These are phyloP conservation scores for Ascidia mentula DNA, from an alignment of 23 tunicate species.

Conservation along the genomic window DNA sequence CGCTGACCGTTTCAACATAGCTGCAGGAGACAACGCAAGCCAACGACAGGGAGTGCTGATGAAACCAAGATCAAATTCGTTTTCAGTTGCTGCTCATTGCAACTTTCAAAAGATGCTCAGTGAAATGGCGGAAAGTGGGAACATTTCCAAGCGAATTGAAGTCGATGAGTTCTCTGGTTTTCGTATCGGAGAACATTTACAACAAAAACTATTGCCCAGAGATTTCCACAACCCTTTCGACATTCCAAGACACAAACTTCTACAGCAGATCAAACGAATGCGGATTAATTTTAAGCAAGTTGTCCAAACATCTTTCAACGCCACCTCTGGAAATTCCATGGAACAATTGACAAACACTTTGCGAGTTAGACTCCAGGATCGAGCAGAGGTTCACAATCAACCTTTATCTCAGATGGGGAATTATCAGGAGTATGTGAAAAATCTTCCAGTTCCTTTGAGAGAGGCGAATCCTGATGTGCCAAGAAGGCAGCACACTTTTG, in stretches of 20 bases:
- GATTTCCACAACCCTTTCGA: constrained; percentile 80
- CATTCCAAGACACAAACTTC: constrained; percentile 46
- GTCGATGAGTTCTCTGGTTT: constrained; percentile 53
- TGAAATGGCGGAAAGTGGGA: constrained; percentile 7
- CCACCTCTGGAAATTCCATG: constrained; percentile 28
- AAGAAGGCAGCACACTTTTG: constrained; percentile 83
- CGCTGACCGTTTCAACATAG: constrained; percentile 29
- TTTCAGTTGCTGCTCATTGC: constrained; percentile 72
- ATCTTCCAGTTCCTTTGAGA: constrained; percentile 53
- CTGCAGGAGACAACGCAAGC: constrained; percentile 1
- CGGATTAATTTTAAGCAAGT: constrained; percentile 71
- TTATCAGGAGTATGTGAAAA: constrained; percentile 80
- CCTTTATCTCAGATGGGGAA: constrained; percentile 94
- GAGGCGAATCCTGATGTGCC: constrained; percentile 85
- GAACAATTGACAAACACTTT: constrained; percentile 9
- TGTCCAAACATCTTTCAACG: constrained; percentile 44
- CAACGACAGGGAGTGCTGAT: constrained; percentile 55
- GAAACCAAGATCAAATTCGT: constrained; percentile 22
- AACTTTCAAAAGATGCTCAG: constrained; percentile 63
- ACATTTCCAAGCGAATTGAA: constrained; percentile 17
- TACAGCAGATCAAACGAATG: constrained; percentile 71
- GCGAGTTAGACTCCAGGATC: constrained; percentile 58
- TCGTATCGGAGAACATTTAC: constrained; percentile 20
- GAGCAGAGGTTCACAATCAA: constrained; percentile 75
- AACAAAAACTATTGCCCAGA: constrained; percentile 23